Percentiles rank a stretch among this genome's conserved stretches.
phyloP scores from a whole-genome alignment of 2,888 invertebrate genomes.

The Bombyx huttoni region DNA sequence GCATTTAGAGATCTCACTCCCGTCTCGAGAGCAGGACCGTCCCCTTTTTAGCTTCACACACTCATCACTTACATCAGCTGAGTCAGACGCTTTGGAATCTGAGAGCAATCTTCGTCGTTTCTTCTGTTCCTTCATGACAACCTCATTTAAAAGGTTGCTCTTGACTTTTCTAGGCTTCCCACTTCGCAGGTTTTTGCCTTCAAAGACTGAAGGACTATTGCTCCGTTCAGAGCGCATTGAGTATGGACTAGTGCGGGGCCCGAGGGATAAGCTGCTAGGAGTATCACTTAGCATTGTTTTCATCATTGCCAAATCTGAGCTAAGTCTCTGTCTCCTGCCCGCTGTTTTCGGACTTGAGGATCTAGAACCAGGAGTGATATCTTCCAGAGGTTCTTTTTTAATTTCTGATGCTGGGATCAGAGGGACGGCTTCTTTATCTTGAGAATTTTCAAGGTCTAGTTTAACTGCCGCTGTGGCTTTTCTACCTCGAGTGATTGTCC shows the following conservation, averaged over 20 bases:
- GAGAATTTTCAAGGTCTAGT: constrained; percentile 36
- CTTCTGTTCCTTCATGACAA: constrained; percentile 70
- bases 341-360: constrained; percentile 63
- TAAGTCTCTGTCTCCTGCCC: constrained; percentile 49
- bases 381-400: constrained; percentile 59
- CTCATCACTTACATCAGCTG: constrained; percentile 45
- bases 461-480: constrained; percentile 46
- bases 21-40: constrained; percentile 66
- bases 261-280: constrained; percentile 44
- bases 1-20: constrained; percentile 73
- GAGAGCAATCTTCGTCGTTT: constrained; percentile 68
- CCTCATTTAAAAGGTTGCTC: constrained; percentile 68
- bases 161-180: constrained; percentile 77
- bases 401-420: constrained; percentile 58
- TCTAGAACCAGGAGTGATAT: constrained; percentile 48
- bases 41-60: constrained; percentile 57
- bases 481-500: constrained; percentile 38
- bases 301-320: constrained; percentile 63
- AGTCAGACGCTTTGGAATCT: constrained; percentile 62
- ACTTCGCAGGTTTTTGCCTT: constrained; percentile 74
- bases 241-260: constrained; percentile 70
- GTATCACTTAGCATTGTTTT: constrained; percentile 56
- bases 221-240: constrained; percentile 74
- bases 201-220: constrained; percentile 59
- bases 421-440: constrained; percentile 46